phyloP scores from a whole-genome alignment of 1,140 invertebrate genomes.

The Sitobion miscanthi region DNA sequence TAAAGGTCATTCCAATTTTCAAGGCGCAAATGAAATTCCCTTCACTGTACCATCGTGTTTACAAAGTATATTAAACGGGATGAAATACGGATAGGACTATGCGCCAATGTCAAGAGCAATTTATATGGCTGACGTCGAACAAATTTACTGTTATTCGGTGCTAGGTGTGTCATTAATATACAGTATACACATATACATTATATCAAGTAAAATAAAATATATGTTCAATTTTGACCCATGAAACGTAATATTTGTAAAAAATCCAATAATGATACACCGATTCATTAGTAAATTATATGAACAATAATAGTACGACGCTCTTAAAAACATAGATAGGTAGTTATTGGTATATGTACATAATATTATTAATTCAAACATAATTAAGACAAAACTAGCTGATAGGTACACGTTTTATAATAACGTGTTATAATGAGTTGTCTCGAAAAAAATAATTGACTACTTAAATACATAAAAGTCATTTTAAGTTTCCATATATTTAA shows the following conservation, averaged over 20 bases:
- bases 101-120: not conserved
- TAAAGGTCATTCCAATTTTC: constrained; percentile 20
- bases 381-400: not conserved
- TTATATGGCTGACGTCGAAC: constrained; percentile 1
- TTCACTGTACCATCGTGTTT: not conserved
- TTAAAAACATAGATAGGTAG: not conserved
- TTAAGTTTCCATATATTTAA: not conserved
- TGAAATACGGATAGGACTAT: not conserved
- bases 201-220: not conserved
- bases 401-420: not conserved
- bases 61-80: not conserved
- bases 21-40: not conserved
- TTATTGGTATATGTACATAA: not conserved
- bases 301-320: not conserved
- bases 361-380: not conserved
- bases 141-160: not conserved
- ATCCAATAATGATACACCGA: not conserved
- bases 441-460: not conserved
- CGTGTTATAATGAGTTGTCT: not conserved
- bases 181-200: not conserved
- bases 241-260: not conserved
- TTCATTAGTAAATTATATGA: not conserved
- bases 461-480: not conserved
- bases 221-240: not conserved
- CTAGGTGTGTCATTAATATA: not conserved